Evolutionary conservation across 2,888 invertebrate genomes (phyloP).

Genomic region (Agelastica alni): DNA sequence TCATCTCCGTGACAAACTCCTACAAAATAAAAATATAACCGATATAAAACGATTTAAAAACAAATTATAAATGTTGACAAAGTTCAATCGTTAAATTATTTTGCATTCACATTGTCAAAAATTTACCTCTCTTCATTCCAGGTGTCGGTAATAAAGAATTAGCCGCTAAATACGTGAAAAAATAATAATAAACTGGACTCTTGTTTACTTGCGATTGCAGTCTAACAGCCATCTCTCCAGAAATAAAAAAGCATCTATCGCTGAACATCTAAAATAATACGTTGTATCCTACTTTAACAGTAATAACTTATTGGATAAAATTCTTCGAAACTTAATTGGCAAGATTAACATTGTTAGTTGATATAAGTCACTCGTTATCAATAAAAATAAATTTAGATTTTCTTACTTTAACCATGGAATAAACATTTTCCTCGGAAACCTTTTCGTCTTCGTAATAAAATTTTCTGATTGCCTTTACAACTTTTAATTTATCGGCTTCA

Average conservation of each 20-base stretch:
- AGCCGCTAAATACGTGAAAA: conserved; percentile 36
- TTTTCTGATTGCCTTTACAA: conserved; percentile 41
- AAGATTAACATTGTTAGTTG: neutral
- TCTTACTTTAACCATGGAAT: conserved; percentile 44
- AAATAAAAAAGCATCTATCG: conserved; percentile 63
- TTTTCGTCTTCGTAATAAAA: conserved; percentile 43
- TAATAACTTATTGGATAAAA: no score
- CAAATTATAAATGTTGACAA: no score
- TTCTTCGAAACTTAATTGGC: neutral
- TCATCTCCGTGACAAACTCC: conserved; percentile 44
- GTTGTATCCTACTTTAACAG: no score
- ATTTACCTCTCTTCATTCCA: conserved; percentile 30
- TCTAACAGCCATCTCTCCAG: conserved; percentile 41
- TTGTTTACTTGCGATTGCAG: conserved; percentile 40
- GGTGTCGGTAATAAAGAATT: conserved; percentile 27
- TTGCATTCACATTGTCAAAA: no score
- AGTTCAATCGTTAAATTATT: no score
- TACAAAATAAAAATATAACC: conserved; percentile 33
- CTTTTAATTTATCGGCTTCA: conserved; percentile 31
- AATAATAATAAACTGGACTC: conserved; percentile 42
- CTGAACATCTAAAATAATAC: conserved; percentile 62
- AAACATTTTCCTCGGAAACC: conserved; percentile 36
- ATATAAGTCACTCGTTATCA: no score
- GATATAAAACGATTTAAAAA: neutral
- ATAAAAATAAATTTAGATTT: conserved; percentile 6